Conservation (phyloP, 2,888 invertebrate genomes). For the Caenorhabditis wallacei region DNA sequence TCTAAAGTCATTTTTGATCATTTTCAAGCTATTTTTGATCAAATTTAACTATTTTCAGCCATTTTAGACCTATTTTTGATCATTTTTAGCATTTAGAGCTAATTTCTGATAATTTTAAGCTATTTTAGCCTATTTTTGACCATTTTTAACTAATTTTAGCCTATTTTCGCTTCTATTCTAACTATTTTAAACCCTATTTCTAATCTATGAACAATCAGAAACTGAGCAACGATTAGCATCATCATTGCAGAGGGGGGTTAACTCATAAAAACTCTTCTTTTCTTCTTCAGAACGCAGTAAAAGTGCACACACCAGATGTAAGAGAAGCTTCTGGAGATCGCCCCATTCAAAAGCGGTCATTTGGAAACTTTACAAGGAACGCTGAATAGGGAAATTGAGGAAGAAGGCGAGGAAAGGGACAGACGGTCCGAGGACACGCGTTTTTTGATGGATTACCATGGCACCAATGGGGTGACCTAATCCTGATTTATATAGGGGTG, state of each 20-base stretch:
- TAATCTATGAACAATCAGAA: too few relatives aligned
- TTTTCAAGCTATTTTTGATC: not conserved
- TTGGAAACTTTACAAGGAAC: not conserved
- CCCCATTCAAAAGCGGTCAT: too few relatives aligned
- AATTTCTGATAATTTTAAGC: too few relatives aligned
- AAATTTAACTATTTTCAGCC: not conserved
- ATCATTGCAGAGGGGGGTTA: not conserved
- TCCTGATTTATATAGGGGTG: not conserved
- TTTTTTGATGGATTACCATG: not conserved
- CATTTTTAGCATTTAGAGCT: too few relatives aligned
- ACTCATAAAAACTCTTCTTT: not conserved
- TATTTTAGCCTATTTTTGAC: too few relatives aligned
- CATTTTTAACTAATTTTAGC: too few relatives aligned
- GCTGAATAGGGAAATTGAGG: not conserved
- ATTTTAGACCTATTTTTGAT: too few relatives aligned
- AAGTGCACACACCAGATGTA: slow-evolving; percentile 1
- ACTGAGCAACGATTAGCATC: not conserved
- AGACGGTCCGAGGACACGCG: not conserved
- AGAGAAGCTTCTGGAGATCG: too few relatives aligned
- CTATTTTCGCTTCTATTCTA: too few relatives aligned
- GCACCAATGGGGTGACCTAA: too few relatives aligned
- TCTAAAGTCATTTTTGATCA: too few relatives aligned
- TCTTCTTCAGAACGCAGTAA: not conserved
- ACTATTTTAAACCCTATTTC: not conserved
- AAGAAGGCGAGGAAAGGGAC: not conserved